phyloP scores from a whole-genome alignment of 2,797 vertebrate genomes.

The Pipistrellus pygmaeus region DNA sequence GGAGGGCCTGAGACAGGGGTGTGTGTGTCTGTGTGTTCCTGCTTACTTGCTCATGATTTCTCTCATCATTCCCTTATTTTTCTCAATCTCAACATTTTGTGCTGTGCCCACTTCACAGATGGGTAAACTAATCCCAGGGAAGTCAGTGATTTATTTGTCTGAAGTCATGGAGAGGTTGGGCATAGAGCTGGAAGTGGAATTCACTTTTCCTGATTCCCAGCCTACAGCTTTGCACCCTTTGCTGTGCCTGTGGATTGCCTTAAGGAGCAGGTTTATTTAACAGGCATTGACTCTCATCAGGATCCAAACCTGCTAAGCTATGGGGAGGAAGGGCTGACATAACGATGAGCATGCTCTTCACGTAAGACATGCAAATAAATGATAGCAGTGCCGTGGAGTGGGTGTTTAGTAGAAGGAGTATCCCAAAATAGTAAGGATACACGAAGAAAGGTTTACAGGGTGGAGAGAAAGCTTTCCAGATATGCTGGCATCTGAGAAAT shows the following conservation, averaged over 20 bases:
- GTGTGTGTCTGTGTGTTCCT: not conserved
- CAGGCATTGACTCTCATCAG: not conserved
- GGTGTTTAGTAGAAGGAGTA: not conserved
- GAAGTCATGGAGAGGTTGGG: not conserved
- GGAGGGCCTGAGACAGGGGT: not conserved
- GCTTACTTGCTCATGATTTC: not conserved
- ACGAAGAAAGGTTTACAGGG: not conserved
- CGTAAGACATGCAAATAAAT: not conserved
- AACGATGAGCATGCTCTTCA: not conserved
- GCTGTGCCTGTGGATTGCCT: not conserved
- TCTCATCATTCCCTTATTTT: not conserved
- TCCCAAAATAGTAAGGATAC: not conserved
- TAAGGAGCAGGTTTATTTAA: not conserved
- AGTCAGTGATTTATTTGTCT: not conserved
- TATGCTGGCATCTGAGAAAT: not conserved
- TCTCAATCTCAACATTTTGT: not conserved
- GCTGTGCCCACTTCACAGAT: not conserved
- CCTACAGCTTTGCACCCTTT: not conserved
- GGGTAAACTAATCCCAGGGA: not conserved
- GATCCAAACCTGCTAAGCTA: not conserved
- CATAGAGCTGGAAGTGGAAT: not conserved
- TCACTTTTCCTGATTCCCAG: not conserved
- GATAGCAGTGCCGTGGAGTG: not conserved
- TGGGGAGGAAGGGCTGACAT: not conserved
- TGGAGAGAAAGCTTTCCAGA: not conserved